A percentile compares a stretch with the other conserved stretches of the same genome.
phyloP scores from a whole-genome alignment of 1,140 invertebrate species.

The Drusus annulatus region DNA sequence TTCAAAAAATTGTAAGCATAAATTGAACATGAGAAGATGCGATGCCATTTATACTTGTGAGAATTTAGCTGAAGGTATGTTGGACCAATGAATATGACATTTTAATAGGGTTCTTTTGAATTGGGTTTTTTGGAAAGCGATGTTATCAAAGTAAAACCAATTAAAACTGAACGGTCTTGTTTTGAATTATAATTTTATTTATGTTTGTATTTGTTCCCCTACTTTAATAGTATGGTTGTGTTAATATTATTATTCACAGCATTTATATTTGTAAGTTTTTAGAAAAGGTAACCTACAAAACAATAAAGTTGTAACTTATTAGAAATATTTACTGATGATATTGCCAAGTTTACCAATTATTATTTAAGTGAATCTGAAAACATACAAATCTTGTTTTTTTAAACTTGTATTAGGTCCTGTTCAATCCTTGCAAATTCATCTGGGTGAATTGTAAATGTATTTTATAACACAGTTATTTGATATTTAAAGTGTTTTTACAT shows the following conservation, averaged over 20 bases:
- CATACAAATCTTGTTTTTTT: neutral
- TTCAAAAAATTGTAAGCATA: neutral
- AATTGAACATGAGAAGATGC: neutral
- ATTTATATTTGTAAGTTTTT: conserved; percentile 41
- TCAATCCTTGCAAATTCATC: no score
- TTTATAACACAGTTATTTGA: no score
- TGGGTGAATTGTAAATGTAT: no score
- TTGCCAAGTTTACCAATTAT: neutral
- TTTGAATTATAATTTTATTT: no score
- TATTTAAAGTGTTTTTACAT: no score
- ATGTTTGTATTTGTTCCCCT: conserved; percentile 5
- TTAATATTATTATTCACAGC: conserved; percentile 44
- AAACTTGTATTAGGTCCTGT: no score
- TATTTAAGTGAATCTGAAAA: neutral
- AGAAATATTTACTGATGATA: conserved; percentile 2
- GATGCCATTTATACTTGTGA: neutral
- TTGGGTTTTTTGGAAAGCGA: neutral
- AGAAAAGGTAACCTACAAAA: conserved; percentile 2
- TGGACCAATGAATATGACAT: conserved; percentile 15
- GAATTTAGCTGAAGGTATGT: neutral
- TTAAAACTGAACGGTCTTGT: no score
- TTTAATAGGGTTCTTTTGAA: conserved; percentile 3
- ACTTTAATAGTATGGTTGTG: conserved; percentile 38
- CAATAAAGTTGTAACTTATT: neutral
- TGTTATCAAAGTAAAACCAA: no score